A percentile compares a stretch with the other conserved stretches of the same genome.
These are phyloP conservation scores for Calypte anna DNA, from an alignment of 2,113 vertebrate species.

Conservation along the genomic window DNA sequence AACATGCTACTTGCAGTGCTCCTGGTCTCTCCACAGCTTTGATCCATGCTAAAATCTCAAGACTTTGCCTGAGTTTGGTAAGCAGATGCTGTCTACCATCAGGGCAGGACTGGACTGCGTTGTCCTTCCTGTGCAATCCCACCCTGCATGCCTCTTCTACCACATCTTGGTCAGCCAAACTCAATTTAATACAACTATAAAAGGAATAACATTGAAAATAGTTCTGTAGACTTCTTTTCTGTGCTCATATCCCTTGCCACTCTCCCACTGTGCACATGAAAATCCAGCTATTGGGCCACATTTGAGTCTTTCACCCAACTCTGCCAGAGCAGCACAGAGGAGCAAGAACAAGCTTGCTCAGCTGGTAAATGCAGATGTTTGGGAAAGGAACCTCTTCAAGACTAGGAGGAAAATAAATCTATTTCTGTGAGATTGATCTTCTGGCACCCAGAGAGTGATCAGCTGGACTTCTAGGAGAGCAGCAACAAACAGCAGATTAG, in stretches of 20 bases:
- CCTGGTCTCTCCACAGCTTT: accelerated
- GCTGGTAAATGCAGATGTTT: constrained; percentile 51
- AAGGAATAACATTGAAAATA: neutral
- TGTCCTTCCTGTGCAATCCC: neutral
- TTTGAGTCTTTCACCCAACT: neutral
- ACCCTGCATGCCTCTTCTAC: neutral
- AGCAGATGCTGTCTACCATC: accelerated
- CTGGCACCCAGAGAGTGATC: constrained; percentile 26
- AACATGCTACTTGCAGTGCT: neutral
- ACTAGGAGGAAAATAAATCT: constrained; percentile 20
- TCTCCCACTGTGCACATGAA: neutral
- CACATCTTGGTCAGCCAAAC: neutral
- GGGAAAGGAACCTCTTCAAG: constrained; percentile 42
- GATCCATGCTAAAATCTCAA: neutral
- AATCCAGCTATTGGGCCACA: neutral
- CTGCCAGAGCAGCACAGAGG: neutral
- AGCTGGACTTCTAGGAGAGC: constrained; percentile 36
- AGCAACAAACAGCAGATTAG: constrained; percentile 55
- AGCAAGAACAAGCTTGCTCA: neutral
- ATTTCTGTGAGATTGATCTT: constrained; percentile 44
- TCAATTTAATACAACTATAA: neutral
- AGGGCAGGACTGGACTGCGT: neutral
- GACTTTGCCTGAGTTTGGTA: accelerated
- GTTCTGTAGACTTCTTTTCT: neutral
- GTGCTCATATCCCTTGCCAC: neutral